Base-by-base conservation (phyloP, 37 sponge, comb jelly and placozoan genomes). In the Eunapius fragilis region DNA sequence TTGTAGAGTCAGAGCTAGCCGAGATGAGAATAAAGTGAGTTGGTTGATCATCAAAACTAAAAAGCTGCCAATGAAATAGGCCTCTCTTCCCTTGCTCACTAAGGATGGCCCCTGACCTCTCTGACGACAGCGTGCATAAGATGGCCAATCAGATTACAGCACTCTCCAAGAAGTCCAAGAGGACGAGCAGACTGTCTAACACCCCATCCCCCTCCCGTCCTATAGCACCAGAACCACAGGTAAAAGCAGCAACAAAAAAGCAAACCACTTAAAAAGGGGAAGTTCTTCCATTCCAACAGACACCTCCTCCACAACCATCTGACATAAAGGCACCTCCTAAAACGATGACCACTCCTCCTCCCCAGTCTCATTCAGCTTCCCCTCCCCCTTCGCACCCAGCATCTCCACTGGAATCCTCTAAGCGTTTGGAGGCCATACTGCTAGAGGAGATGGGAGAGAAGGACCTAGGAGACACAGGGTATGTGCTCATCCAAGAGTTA, bases 381-480 rank as follows among this genome's bases (percentile, higher is more conserved):
- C 49, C 76, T 11, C 17, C 84, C 24, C 45, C 31, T 25, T 47
- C 36, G 0, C 36, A 35, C 23, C 25, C 37, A 6, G 7, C 75
- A 24, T 24, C 45, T 17, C 72, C 71, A 26, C 14, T 31, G 23
- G 70, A 77, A 45, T 30, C 50, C 26, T 27, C 31, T 36, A 79
- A 73, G 17, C 84, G 78, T 37, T 25, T 89, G 58, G 84, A 83
- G 38, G 70, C 34, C 17, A 78, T 68, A 48, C 84, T 84, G 38
- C 47, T 83, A 31, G 70, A 33, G 25, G 50, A 74, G 50, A 47
- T 92, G 24, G 45, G 48, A 5, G 85, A 82, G 23, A 87, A 82
- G 31, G 92, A 92, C 58, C 77, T 92, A 0, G 92, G 92, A 0
- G 32, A 26, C 72, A 92, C 88, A 31, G 92, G 92, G 0, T 92